phyloP scores from a whole-genome alignment of 2,113 vertebrate genomes.

The Monopterus albus region DNA sequence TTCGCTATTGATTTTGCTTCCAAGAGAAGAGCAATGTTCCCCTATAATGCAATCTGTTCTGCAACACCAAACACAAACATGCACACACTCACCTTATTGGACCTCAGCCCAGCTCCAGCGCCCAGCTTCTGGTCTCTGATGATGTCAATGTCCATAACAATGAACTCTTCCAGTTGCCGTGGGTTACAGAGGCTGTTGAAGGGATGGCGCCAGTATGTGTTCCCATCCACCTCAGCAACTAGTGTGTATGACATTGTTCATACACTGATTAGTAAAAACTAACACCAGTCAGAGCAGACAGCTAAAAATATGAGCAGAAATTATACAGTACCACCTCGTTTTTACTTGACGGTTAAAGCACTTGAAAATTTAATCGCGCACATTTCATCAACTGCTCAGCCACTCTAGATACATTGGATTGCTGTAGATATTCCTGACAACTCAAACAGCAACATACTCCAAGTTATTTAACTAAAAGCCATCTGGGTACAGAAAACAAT shows the following conservation, averaged over 20 bases:
- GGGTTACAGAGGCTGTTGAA: conserved; percentile 92
- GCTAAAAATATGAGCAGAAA: neutral
- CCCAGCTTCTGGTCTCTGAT: conserved; percentile 85
- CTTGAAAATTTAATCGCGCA: too few relatives aligned
- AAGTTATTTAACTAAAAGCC: neutral
- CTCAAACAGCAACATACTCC: neutral
- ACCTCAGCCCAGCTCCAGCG: conserved; percentile 90
- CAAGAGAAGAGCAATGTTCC: conserved; percentile 52
- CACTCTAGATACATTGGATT: neutral
- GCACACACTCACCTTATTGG: conserved; percentile 88
- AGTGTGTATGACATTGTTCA: neutral
- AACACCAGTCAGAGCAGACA: neutral
- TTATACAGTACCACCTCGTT: neutral
- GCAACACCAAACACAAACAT: conserved; percentile 9
- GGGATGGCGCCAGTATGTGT: conserved; percentile 92
- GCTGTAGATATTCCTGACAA: neutral
- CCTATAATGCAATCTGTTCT: conserved; percentile 57
- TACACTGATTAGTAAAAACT: neutral
- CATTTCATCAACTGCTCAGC: too few relatives aligned
- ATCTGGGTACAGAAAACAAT: neutral
- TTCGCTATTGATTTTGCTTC: conserved; percentile 62
- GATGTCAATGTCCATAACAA: conserved; percentile 90
- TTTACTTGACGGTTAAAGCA: neutral
- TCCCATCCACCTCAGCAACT: conserved; percentile 96
- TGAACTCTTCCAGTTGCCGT: conserved; percentile 94